These are phyloP conservation scores for Tiphia femorata DNA, from an alignment of 2,888 invertebrate genomes.

Conservation along the genomic window DNA sequence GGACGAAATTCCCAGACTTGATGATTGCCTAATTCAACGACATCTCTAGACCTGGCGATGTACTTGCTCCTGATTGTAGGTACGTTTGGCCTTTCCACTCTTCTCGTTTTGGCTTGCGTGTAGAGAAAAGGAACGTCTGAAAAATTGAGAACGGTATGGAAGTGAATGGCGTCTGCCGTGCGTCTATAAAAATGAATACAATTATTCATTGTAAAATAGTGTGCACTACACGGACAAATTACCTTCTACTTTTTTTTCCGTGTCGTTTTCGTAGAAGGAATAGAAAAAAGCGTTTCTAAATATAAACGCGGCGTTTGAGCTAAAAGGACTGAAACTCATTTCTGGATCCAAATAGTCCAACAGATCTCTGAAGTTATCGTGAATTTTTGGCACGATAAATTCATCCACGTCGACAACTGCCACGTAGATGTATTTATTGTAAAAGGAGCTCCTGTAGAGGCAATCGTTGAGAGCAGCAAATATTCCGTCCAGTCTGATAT, in stretches of 20 bases:
- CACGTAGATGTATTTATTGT: slow-evolving; percentile 57
- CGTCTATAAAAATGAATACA: too few relatives aligned
- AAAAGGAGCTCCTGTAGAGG: slow-evolving; percentile 50
- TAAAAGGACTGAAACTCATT: slow-evolving; percentile 33
- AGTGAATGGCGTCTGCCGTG: too few relatives aligned
- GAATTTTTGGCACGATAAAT: slow-evolving; percentile 53
- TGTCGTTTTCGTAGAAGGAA: slow-evolving; percentile 68
- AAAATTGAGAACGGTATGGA: too few relatives aligned
- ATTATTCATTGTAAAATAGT: too few relatives aligned
- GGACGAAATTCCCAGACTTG: not conserved
- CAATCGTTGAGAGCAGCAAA: slow-evolving; percentile 61
- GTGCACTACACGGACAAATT: not conserved
- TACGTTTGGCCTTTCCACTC: not conserved
- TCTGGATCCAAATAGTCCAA: slow-evolving; percentile 31
- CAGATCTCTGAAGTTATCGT: slow-evolving; percentile 45
- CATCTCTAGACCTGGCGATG: not conserved
- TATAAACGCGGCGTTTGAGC: slow-evolving; percentile 65
- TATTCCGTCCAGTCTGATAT: slow-evolving; percentile 64
- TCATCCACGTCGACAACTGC: slow-evolving; percentile 58
- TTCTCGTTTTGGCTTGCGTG: not conserved
- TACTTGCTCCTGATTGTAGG: not conserved
- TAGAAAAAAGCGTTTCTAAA: slow-evolving; percentile 71
- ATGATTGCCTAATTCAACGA: not conserved
- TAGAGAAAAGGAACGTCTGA: not conserved
- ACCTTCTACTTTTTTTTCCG: slow-evolving; percentile 36